Conservation (phyloP, 2,797 vertebrate species). For the Sebastolobus alascanus region DNA sequence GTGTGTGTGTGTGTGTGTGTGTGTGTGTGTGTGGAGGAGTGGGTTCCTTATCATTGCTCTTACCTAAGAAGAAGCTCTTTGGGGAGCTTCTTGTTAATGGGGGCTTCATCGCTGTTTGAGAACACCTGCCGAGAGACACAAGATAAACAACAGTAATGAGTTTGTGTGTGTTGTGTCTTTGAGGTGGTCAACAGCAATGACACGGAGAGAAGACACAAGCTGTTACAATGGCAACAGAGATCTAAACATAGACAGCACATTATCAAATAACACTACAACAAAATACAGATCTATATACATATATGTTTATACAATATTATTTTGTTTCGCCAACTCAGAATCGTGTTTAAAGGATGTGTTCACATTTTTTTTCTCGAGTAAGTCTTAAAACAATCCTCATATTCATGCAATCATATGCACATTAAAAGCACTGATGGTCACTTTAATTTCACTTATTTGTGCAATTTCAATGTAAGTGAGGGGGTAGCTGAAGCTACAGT, state of each 20-base stretch:
- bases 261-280: not conserved
- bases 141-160: conserved; percentile 50
- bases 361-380: not conserved
- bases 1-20: conserved; percentile 34
- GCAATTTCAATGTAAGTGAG: not conserved
- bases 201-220: conserved; percentile 2
- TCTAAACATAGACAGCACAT: conserved; percentile 15
- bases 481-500: not conserved
- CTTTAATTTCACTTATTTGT: not conserved
- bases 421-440: not conserved
- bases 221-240: conserved; percentile 19
- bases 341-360: not conserved
- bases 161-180: not conserved
- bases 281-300: conserved; percentile 5
- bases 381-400: not conserved
- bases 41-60: conserved; percentile 57
- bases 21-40: not conserved
- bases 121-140: conserved; percentile 89
- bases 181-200: conserved; percentile 15
- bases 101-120: conserved; percentile 95
- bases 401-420: not conserved
- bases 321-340: conserved; percentile 2
- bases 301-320: not conserved
- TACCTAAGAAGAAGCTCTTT: conserved; percentile 98
- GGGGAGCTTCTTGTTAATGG: conserved; percentile 97